phyloP scores from a whole-genome alignment of 2,113 vertebrate genomes.

The Nymphicus hollandicus region DNA sequence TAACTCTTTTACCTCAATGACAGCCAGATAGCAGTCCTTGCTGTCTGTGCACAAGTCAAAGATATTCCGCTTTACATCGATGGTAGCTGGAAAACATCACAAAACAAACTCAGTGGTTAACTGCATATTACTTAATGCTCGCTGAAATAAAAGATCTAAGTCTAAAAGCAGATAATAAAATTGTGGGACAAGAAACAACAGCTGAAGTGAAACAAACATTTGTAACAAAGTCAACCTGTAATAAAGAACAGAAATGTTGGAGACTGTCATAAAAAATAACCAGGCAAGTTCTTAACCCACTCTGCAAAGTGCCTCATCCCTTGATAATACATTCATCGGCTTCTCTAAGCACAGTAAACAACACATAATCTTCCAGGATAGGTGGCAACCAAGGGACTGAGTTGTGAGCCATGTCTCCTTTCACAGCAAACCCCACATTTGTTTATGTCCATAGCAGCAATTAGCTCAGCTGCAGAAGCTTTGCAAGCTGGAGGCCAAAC shows the following conservation, averaged over 20 bases:
- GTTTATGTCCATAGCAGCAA: neutral
- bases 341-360: neutral
- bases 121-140: neutral
- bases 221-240: neutral
- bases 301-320: neutral
- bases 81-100: constrained; percentile 84
- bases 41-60: constrained; percentile 99
- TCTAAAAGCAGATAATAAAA: neutral
- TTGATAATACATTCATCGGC: neutral
- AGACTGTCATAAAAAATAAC: neutral
- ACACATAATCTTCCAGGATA: neutral
- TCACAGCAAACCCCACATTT: neutral
- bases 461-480: neutral
- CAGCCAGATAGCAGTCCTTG: constrained; percentile 98
- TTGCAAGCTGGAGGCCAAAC: neutral
- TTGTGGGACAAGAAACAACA: neutral
- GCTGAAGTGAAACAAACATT: neutral
- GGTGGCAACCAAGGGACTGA: neutral
- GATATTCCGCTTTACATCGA: constrained; percentile 97
- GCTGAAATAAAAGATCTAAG: neutral
- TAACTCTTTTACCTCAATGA: constrained; percentile 88
- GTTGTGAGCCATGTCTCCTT: neutral
- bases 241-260: neutral
- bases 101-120: neutral
- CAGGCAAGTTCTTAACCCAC: neutral